These are phyloP conservation scores for Heliocidaris tuberculata DNA, from an alignment of 35 echinoderm and acorn worm genomes.

Conservation along the genomic window DNA sequence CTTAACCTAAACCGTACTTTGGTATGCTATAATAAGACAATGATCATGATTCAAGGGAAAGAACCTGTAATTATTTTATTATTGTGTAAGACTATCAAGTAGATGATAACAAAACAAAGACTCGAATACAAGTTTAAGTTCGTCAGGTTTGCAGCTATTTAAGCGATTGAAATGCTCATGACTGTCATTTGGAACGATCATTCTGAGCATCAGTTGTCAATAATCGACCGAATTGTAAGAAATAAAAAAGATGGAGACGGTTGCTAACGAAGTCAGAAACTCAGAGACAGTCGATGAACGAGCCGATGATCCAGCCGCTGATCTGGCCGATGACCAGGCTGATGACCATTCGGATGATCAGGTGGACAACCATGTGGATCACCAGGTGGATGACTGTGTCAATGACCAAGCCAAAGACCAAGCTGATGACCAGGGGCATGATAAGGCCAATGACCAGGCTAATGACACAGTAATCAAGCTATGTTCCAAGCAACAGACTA, in stretches of 20 bases:
- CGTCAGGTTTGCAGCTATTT: neutral
- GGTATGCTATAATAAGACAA: neutral
- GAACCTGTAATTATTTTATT: neutral
- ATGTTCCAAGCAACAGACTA: neutral
- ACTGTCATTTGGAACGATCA: neutral
- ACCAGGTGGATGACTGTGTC: neutral
- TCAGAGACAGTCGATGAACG: neutral
- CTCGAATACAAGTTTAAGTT: neutral
- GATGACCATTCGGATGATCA: neutral
- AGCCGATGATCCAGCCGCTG: neutral
- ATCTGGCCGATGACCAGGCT: neutral
- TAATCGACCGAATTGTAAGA: too few species aligned
- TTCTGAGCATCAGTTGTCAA: neutral
- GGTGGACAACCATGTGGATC: neutral
- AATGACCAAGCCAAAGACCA: neutral
- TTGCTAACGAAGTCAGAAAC: neutral
- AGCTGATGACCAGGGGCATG: neutral
- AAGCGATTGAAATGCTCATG: neutral
- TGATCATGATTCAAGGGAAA: neutral
- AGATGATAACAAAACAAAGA: neutral
- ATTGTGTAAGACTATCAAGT: neutral
- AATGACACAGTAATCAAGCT: neutral
- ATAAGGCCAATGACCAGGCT: neutral
- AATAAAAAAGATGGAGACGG: neutral
- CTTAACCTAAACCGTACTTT: neutral